These are phyloP conservation scores for Hermatobates lingyangjiaoensis DNA, from an alignment of 1,140 invertebrate species.

Conservation along the genomic window DNA sequence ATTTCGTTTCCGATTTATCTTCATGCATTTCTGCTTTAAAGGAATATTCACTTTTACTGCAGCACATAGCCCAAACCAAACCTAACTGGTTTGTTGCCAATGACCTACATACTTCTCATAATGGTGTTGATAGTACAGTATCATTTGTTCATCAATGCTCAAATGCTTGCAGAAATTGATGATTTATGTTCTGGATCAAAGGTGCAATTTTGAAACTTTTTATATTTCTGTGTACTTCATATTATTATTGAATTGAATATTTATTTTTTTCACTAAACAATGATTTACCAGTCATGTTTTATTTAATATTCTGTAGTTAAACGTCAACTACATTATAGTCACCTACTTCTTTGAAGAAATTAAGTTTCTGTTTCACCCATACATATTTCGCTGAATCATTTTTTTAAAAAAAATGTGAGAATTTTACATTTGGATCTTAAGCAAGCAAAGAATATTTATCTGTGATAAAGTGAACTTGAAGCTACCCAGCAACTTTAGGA, in stretches of 20 bases:
- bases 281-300: not conserved
- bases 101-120: conserved; percentile 9
- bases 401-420: too few species aligned
- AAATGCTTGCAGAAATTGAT: conserved; percentile 2
- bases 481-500: not conserved
- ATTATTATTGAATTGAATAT: too few species aligned
- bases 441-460: too few species aligned
- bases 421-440: too few species aligned
- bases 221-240: too few species aligned
- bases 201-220: not conserved
- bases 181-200: not conserved
- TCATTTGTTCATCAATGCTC: conserved; percentile 13
- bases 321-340: not conserved
- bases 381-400: too few species aligned
- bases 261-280: too few species aligned
- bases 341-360: not conserved
- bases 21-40: conserved; percentile 8
- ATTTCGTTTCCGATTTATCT: conserved; percentile 1
- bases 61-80: conserved; percentile 11
- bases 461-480: not conserved
- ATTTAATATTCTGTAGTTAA: not conserved
- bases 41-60: conserved; percentile 4
- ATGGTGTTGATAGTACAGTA: conserved; percentile 14
- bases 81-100: conserved; percentile 14
- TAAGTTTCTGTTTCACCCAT: too few species aligned